Evolutionary conservation across 2,797 vertebrate species (phyloP), one percentile per base, ranked within the genome.

Genomic region (Okamejei kenojei): DNA sequence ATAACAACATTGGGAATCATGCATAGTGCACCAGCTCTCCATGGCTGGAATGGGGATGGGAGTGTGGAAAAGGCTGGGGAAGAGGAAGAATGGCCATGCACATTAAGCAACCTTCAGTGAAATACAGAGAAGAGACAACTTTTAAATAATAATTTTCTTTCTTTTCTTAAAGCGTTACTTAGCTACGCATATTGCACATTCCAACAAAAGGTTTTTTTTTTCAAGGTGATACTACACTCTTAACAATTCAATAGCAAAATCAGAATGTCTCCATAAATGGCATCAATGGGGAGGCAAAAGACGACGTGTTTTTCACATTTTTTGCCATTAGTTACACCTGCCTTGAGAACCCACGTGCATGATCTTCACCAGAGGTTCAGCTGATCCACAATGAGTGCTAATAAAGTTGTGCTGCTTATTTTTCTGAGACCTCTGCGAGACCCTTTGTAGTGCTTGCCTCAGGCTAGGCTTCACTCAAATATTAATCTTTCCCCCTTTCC

Each of bases 171-270:
- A 96, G 96, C 97, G 96, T 95, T 96, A 97, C 97, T 97, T 97
- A 97, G 95, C 97, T 98, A 98, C 97, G 97, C 97, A 98, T 98
- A 98, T 98, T 98, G 98, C 98, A 99, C 98, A 96, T 97, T 97
- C 97, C 97, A 97, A 96, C 95, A 96, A 96, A 96, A 97, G 38
- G 26, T 96, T 97, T 95, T 96, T 96, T 96, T 17, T 1, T 77
- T 8, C 61, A 76, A 78, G 45, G 8, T 58, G 91, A n/a, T 76
- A 93, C 11, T 93, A 35, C 54, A 77, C 23, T 8, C 73, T 76
- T 93, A 26, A 93, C 38, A 77, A 74, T 54, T 29, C 71, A 93
- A 73, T 54, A 77, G 63, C 73, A 54, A 45, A 93, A 93, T 54
- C 73, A 74, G 71, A 74, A 93, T 63, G 26, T 61, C 38, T 29